These are phyloP conservation scores for Gallinago media DNA, from an alignment of 2,113 vertebrate species.

Conservation along the genomic window DNA sequence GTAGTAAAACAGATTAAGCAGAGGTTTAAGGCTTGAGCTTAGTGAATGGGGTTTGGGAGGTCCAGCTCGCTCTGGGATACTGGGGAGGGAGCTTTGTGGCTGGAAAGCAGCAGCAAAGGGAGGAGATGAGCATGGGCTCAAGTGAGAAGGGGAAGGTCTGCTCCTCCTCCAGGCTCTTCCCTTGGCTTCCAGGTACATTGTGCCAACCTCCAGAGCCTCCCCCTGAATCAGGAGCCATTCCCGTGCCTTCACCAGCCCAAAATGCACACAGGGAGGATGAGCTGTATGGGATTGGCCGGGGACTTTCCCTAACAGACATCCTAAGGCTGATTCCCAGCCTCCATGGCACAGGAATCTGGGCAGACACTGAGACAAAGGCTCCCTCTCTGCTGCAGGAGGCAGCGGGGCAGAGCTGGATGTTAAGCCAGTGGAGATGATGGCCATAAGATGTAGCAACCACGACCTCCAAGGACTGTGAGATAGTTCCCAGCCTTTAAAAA, in stretches of 20 bases:
- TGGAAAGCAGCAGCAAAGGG: neutral
- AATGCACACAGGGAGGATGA: neutral
- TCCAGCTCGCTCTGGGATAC: neutral
- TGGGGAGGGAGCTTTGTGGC: rapidly evolving
- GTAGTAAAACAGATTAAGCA: conserved; percentile 22
- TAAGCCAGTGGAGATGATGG: neutral
- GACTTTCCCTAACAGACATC: rapidly evolving
- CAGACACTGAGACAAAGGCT: neutral
- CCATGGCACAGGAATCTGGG: rapidly evolving
- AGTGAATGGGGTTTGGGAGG: neutral
- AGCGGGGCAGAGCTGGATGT: rapidly evolving
- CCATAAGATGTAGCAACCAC: neutral
- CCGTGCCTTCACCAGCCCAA: neutral
- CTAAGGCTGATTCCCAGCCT: neutral
- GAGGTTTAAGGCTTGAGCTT: conserved; percentile 9
- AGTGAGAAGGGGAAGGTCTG: neutral
- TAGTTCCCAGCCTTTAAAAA: neutral
- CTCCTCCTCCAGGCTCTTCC: neutral
- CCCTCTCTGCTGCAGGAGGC: neutral
- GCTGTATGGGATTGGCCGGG: rapidly evolving
- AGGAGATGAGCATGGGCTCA: neutral
- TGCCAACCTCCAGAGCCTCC: rapidly evolving
- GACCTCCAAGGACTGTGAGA: neutral
- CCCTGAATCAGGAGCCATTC: neutral
- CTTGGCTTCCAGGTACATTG: neutral